Conservation (phyloP, 2,113 vertebrate genomes). For the Sebastes schlegelii region DNA sequence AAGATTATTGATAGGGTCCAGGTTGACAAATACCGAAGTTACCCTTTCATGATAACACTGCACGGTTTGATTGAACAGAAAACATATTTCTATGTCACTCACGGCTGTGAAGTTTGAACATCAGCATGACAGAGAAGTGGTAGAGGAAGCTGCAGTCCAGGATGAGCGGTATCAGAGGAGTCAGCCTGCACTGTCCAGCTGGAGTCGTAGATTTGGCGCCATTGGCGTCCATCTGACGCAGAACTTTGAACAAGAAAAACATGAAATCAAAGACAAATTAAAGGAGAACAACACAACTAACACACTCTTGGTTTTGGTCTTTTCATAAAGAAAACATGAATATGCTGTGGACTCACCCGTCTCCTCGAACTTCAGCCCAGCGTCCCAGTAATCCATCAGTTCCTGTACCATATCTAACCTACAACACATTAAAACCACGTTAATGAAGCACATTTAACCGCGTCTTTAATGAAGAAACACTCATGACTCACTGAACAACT, state of each 20-base stretch:
- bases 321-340: neutral
- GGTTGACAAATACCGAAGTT: too few relatives aligned
- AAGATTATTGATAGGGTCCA: too few relatives aligned
- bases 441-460: neutral
- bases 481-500: conserved; percentile 50
- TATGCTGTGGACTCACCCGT: conserved; percentile 80
- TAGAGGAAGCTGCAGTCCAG: conserved; percentile 98
- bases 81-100: conserved; percentile 70
- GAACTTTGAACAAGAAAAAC: conserved; percentile 78
- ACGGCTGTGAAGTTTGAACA: conserved; percentile 98
- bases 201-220: conserved; percentile 90
- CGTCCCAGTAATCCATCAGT: conserved; percentile 92
- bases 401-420: conserved; percentile 94
- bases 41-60: neutral
- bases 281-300: neutral
- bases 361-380: conserved; percentile 91
- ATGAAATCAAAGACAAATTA: neutral
- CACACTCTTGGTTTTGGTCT: neutral
- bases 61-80: neutral
- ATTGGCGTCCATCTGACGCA: conserved; percentile 94
- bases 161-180: conserved; percentile 94
- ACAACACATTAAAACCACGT: neutral
- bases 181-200: conserved; percentile 93
- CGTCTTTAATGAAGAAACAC: neutral
- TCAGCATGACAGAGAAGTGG: conserved; percentile 92